These are phyloP conservation scores for Perca fluviatilis DNA, from an alignment of 2,113 vertebrate genomes.

Conservation along the genomic window DNA sequence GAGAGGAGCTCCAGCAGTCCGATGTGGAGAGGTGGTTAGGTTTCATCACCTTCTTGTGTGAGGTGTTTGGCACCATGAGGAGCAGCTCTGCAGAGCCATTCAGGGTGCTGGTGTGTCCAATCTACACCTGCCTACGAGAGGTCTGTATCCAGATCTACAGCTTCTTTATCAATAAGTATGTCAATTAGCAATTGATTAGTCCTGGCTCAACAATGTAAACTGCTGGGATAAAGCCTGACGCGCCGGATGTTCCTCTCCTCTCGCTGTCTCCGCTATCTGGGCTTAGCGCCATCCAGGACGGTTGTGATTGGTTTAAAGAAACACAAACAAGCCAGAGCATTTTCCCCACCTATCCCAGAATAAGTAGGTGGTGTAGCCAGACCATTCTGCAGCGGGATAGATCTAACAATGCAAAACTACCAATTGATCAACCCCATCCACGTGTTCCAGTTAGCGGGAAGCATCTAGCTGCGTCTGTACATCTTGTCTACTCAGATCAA, in stretches of 20 bases:
- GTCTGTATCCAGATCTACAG: slow-evolving; percentile 76
- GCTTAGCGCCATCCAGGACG: no score
- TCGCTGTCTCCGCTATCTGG: no score
- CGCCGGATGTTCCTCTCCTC: no score
- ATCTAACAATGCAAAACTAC: no score
- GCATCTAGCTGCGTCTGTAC: background rate
- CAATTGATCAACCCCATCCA: background rate
- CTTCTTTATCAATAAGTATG: background rate
- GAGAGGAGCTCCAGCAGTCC: slow-evolving; percentile 91
- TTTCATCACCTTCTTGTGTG: slow-evolving; percentile 98
- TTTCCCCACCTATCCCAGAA: no score
- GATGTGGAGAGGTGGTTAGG: slow-evolving; percentile 97
- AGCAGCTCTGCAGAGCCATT: slow-evolving; percentile 96
- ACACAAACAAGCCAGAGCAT: no score
- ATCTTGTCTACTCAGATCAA: slow-evolving; percentile 14
- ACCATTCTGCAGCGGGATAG: no score
- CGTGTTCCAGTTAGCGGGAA: background rate
- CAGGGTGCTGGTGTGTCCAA: slow-evolving; percentile 96
- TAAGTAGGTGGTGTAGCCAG: no score
- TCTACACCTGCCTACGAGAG: slow-evolving; percentile 99
- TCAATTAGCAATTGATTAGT: background rate
- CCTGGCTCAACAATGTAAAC: no score
- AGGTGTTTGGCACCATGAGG: slow-evolving; percentile 97
- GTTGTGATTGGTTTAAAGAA: no score
- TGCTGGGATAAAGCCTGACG: no score